These are phyloP conservation scores for Phyllostomus hastatus DNA, from an alignment of 2,113 vertebrate species.

Conservation along the genomic window DNA sequence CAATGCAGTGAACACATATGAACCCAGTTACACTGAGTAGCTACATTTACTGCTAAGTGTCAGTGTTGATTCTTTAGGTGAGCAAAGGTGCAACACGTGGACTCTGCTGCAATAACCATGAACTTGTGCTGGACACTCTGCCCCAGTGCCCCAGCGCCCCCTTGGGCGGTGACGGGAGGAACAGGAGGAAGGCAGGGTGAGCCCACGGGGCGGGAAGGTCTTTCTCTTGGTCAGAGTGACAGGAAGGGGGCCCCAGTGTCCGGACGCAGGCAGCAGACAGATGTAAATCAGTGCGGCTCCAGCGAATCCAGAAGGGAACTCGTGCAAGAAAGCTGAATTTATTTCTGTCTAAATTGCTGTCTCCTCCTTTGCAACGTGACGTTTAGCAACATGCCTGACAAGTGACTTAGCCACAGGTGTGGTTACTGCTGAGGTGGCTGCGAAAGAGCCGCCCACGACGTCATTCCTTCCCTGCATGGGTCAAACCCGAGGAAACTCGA, in stretches of 20 bases:
- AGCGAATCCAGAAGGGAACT: conserved; percentile 1
- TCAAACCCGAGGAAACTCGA: conserved; percentile 39
- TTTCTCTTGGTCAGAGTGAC: not conserved
- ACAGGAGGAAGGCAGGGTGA: conserved; percentile 1
- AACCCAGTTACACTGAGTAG: not conserved
- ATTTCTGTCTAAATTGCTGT: not conserved
- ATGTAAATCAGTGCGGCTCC: not conserved
- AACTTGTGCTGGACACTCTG: not conserved
- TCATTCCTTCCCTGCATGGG: not conserved
- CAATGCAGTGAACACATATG: not conserved
- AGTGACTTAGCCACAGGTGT: conserved; percentile 2
- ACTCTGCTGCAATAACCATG: not conserved
- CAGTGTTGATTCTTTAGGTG: not conserved
- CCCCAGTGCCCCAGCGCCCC: not conserved
- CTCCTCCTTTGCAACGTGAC: conserved; percentile 53
- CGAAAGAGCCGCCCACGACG: too few species aligned
- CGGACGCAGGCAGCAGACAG: not conserved
- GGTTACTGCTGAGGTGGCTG: conserved; percentile 15
- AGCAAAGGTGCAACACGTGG: not conserved
- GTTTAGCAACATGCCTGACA: conserved; percentile 43
- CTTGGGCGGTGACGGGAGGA: not conserved
- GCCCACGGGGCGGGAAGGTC: not conserved
- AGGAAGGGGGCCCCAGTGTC: not conserved
- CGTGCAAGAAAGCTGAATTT: not conserved
- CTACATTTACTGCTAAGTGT: not conserved